These are phyloP conservation scores for Ctenicera cuprea DNA, from an alignment of 2,888 invertebrate genomes.

Conservation along the genomic window DNA sequence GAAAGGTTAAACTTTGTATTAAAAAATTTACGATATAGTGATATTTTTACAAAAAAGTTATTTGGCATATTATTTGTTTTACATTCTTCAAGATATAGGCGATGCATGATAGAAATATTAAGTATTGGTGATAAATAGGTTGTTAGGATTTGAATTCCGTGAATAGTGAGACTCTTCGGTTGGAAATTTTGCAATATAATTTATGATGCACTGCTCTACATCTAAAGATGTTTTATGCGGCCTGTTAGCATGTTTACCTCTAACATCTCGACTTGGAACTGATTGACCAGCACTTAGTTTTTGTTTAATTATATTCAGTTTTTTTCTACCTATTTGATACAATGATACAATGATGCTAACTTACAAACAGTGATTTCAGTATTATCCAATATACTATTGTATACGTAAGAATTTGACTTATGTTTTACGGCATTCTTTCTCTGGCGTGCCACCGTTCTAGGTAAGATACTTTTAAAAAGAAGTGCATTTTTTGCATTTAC, in stretches of 20 bases:
- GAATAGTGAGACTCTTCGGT: conserved; percentile 30
- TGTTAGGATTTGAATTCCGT: conserved; percentile 29
- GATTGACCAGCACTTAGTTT: conserved; percentile 26
- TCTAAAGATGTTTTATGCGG: conserved; percentile 8
- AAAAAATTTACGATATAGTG: conserved; percentile 24
- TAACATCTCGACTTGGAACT: conserved; percentile 9
- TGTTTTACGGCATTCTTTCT: conserved; percentile 6
- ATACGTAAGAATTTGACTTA: neutral
- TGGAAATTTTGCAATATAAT: conserved; percentile 26
- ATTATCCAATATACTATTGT: conserved; percentile 24
- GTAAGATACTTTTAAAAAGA: neutral
- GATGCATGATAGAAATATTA: conserved; percentile 28
- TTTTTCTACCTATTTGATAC: conserved; percentile 25
- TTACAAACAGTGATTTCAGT: conserved; percentile 26
- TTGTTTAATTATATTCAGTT: conserved; percentile 32
- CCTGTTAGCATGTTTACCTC: conserved; percentile 15
- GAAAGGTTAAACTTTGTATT: conserved; percentile 26
- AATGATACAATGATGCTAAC: conserved; percentile 15
- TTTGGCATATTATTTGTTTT: conserved; percentile 19
- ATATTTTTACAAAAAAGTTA: conserved; percentile 27
- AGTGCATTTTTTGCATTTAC: conserved; percentile 10
- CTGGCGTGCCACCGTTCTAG: neutral
- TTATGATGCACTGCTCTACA: conserved; percentile 22
- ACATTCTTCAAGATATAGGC: conserved; percentile 32
- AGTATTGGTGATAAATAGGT: conserved; percentile 28